Base-by-base conservation (phyloP, 2,888 invertebrate genomes). In the Rhimphoctona megacephalus region DNA sequence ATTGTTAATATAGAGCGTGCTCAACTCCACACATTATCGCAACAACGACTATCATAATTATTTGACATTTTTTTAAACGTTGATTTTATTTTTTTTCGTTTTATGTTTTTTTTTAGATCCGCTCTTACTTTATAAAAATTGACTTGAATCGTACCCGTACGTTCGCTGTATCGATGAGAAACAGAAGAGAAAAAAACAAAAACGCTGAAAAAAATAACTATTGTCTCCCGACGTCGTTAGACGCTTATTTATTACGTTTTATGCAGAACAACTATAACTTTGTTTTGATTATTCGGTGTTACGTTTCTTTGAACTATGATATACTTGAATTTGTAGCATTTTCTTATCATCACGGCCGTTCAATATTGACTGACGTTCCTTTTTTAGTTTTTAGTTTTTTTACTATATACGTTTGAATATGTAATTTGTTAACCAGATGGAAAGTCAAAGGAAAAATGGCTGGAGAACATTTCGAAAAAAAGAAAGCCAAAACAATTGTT, bases 51-150 rank as follows among this genome's bases (percentile, higher is more conserved):
- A 81, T 67, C 66, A 70, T 74, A 78, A 79, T 69, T 69, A 36
- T 81, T 64, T 49, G 46, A 46, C 46, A 22, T 49, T 73, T 33
- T n/a, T 64, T 54, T 64, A 3, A 33, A 52, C 49, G 30, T 76
- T 64, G 49, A 2, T 54, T 69, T 72, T 30, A 39, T 49, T 36
- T 57, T 67, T 30, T 30, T 54, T 43, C 33, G 46, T 17, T 49
- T 49, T 2, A 5, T 49, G 22, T 61, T 30, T 39, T 43, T 64
- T 39, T 46, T 30, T 30, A 36, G 25, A 78, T 54, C 78, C 72
- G 61, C 66, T 49, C 86, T 87, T 83, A 90, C 69, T 85, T 90
- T 90, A 82, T 87, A 87, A 89, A 90, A 91, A 91, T 91, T 91
- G 91, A 91, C 91, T 91, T 88, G 89, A 88, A 89, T 90, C 83